phyloP scores from a whole-genome alignment of 2,888 invertebrate genomes.

The Tromatobia lineatoria region DNA sequence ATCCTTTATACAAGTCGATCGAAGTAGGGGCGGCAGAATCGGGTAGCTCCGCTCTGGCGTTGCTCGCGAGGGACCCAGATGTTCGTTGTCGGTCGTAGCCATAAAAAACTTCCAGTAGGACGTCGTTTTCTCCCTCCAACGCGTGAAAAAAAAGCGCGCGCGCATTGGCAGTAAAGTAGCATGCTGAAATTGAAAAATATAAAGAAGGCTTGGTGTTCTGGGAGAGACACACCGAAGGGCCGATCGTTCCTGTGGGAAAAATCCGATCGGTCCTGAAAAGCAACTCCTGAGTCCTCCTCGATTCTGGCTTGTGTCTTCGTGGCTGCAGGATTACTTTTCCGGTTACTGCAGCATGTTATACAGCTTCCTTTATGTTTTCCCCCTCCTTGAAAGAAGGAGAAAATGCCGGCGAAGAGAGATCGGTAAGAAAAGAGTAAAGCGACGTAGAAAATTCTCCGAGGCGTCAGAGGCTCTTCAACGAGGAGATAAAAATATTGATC shows the following conservation, averaged over 20 bases:
- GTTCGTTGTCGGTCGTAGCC: conserved; percentile 77
- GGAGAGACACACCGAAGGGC: conserved; percentile 10
- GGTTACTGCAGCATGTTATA: neutral
- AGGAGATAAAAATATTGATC: conserved; percentile 76
- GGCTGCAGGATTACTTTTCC: neutral
- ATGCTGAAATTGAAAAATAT: conserved; percentile 78
- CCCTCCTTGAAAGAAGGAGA: neutral
- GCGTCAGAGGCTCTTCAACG: conserved; percentile 36
- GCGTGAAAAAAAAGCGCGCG: conserved; percentile 1
- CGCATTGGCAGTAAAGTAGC: conserved; percentile 72
- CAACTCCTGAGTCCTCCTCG: neutral
- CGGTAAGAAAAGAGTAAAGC: conserved; percentile 24
- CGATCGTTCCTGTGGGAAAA: conserved; percentile 51
- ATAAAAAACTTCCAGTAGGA: conserved; percentile 75
- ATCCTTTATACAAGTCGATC: conserved; percentile 62
- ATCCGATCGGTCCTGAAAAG: conserved; percentile 39
- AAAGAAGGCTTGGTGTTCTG: conserved; percentile 62
- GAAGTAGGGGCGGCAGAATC: conserved; percentile 23
- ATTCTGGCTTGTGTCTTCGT: neutral
- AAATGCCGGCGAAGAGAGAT: neutral
- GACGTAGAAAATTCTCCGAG: conserved; percentile 42
- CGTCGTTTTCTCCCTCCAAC: conserved; percentile 41
- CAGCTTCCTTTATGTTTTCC: neutral
- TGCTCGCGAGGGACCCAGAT: conserved; percentile 75
- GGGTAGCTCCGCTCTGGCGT: conserved; percentile 36